Evolutionary conservation across 2,797 vertebrate species (phyloP), one percentile per base, ranked within the genome.

Genomic region (Siniperca undulata): DNA sequence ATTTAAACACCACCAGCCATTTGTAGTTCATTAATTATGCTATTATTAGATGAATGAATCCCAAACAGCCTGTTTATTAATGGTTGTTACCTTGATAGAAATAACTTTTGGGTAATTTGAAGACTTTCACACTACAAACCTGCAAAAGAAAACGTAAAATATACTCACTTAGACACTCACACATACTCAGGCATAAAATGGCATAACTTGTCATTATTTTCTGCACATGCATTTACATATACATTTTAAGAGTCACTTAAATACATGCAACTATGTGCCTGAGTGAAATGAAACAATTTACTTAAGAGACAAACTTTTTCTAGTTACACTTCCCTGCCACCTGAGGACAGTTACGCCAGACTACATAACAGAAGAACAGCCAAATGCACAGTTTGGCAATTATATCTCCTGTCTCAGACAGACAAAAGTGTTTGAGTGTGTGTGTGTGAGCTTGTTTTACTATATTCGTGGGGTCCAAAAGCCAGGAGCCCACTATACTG

Each of bases 381-480:
- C 55, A 88, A 84, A 83, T 55, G 70, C 68, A 83, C 72, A 85
- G 71, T 77, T 78, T 87, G 72, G 59, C 80, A 84, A 62, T 76
- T 67, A 67, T 42, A 84, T 81, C 58, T 71, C 38, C 27, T 20
- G 30, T 62, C 50, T 78, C 36, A 66, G 24, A 78, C 38, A 60
- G 19, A 44, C 58, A 77, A 70, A 81, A 27, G 30, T 60, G 59
- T 34, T 10, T 76, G 27, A 44, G 44, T 70, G 69, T 42, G 55
- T 62, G 2, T 44, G 53, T 22, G 58, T 30, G 30, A 40, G 40
- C 40, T 40, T 40, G 40, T 30, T 30, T 30, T 30, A 30, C 30
- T 30, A 30, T 30, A 30, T 30, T 30, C 30, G 30, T 30, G 30
- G 30, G 3, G 30, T 30, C 30, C 30, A 30, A 30, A 30, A 30